A percentile compares a stretch with the other conserved stretches of the same genome.
Evolutionary conservation across 2,888 invertebrate species (phyloP).

Genomic region (Bibio marci): DNA sequence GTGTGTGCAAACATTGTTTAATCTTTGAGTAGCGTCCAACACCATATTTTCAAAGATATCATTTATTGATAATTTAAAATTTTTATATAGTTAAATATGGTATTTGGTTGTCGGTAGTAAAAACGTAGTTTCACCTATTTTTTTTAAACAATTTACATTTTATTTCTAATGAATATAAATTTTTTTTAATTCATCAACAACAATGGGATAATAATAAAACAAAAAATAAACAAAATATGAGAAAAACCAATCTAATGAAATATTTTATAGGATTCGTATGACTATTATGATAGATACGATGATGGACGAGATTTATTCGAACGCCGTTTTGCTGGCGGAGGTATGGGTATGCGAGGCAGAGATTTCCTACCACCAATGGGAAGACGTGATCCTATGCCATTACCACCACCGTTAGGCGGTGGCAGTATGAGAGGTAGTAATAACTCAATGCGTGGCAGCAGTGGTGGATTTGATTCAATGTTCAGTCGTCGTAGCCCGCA

Average conservation of each 20-base stretch:
- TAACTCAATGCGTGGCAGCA: conserved; percentile 43
- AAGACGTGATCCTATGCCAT: conserved; percentile 60
- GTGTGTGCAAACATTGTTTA: no score
- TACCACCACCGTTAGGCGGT: conserved; percentile 45
- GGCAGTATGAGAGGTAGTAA: conserved; percentile 38
- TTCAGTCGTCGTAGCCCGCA: conserved; percentile 65
- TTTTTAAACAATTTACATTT: no score
- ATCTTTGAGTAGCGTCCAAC: no score
- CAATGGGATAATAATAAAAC: no score
- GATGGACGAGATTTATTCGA: conserved; percentile 66
- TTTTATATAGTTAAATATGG: no score
- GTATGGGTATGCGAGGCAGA: conserved; percentile 18
- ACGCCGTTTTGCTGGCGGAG: conserved; percentile 48
- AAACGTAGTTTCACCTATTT: no score
- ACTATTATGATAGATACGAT: conserved; percentile 71
- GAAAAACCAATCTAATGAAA: no score
- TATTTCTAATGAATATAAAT: no score
- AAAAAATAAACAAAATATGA: conserved; percentile 2
- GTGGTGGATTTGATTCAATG: conserved; percentile 51
- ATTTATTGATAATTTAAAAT: no score
- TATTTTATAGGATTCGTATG: conserved; percentile 27
- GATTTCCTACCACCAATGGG: conserved; percentile 34
- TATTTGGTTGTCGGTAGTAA: no score
- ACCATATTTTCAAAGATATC: no score
- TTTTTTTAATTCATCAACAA: no score